A percentile compares a stretch with the other conserved stretches of the same genome.
Evolutionary conservation across 1,140 invertebrate genomes (phyloP).

Genomic region (Proctacanthus coquilletti): DNA sequence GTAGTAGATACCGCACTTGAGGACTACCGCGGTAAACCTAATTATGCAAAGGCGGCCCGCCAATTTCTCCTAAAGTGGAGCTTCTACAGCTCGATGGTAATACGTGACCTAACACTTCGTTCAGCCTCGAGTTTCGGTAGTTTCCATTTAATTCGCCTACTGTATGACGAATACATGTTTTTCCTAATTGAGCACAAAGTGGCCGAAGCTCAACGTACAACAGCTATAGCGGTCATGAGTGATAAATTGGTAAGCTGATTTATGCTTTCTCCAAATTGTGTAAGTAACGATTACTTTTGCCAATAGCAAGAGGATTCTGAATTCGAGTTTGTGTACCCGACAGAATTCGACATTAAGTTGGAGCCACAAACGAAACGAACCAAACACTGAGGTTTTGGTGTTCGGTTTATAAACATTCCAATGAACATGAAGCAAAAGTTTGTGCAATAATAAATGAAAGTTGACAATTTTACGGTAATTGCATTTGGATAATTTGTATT

Average conservation of each 20-base stretch:
- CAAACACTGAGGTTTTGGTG: neutral
- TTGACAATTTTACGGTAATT: no score
- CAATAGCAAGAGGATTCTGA: no score
- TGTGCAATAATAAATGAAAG: no score
- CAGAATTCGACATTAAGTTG: neutral
- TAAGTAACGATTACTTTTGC: no score
- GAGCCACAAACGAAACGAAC: neutral
- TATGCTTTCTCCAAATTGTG: no score
- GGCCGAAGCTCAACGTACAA: constrained; percentile 73
- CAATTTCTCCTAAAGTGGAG: constrained; percentile 98
- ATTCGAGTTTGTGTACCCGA: neutral
- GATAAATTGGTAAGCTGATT: constrained; percentile 22
- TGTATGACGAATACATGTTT: constrained; percentile 99
- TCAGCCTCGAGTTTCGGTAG: constrained; percentile 97
- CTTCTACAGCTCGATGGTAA: constrained; percentile 97
- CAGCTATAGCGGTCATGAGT: constrained; percentile 85
- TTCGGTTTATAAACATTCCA: no score
- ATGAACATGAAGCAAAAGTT: no score
- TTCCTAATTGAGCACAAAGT: constrained; percentile 96
- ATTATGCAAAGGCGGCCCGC: constrained; percentile 77
- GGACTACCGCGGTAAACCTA: constrained; percentile 68
- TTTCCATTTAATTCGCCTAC: constrained; percentile 92
- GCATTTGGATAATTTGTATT: no score
- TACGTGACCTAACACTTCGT: constrained; percentile 83
- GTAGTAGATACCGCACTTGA: constrained; percentile 79